phyloP scores from a whole-genome alignment of 2,113 vertebrate species.

The Taxidea taxus region DNA sequence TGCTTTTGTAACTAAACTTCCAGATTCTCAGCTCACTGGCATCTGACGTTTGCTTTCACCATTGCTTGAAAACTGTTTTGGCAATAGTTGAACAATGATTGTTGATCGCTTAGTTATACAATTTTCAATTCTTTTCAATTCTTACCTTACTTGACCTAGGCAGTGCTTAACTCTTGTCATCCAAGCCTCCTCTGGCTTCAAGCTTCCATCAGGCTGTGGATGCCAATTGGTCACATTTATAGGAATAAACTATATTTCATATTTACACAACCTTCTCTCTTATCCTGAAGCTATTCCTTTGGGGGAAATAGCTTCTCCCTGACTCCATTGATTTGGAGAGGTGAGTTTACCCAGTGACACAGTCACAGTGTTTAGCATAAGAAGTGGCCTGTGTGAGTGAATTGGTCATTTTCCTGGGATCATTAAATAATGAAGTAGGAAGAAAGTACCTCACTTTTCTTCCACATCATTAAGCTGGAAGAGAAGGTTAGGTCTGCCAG shows the following conservation, averaged over 20 bases:
- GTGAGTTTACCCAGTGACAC: not conserved
- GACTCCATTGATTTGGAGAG: not conserved
- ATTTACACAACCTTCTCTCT: not conserved
- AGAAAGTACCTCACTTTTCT: not conserved
- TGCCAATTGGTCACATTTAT: not conserved
- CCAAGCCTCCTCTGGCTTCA: not conserved
- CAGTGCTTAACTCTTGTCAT: not conserved
- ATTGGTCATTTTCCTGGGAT: not conserved
- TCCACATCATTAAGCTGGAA: not conserved
- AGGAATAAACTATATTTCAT: not conserved
- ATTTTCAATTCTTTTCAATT: no score
- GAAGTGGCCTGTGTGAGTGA: not conserved
- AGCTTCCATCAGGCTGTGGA: not conserved
- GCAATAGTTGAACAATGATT: not conserved
- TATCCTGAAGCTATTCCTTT: not conserved
- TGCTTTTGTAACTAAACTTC: not conserved
- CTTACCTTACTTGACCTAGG: not conserved
- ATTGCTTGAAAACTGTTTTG: not conserved
- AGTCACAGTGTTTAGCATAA: not conserved
- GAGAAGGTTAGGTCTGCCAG: not conserved
- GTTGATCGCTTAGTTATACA: not conserved
- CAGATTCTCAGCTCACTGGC: not conserved
- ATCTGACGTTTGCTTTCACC: not conserved
- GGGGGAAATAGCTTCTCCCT: not conserved
- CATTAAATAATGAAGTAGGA: not conserved